Evolutionary conservation across 1,140 invertebrate species (phyloP).

Genomic region (Araneus ventricosus): DNA sequence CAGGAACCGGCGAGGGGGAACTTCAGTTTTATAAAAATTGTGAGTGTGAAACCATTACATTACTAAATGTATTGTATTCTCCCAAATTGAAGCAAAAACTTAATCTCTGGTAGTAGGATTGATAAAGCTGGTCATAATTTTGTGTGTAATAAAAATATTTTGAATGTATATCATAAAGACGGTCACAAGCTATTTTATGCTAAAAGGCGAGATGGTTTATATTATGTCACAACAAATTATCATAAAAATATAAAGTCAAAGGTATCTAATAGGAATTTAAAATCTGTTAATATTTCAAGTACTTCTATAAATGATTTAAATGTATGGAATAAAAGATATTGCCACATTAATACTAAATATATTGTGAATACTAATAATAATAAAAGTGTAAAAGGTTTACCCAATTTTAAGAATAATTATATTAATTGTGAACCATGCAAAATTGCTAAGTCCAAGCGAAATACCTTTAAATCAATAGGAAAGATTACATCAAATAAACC

Average conservation of each 20-base stretch:
- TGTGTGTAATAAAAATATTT: neutral
- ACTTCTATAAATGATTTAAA: neutral
- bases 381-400: neutral
- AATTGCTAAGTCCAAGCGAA: neutral
- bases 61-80: neutral
- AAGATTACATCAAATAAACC: neutral
- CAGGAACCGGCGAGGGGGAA: neutral
- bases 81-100: neutral
- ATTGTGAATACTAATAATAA: neutral
- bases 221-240: neutral
- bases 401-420: neutral
- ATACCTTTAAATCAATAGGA: neutral
- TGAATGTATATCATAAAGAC: neutral
- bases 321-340: neutral
- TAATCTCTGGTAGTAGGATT: neutral
- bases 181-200: neutral
- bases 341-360: neutral
- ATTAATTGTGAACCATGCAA: constrained; percentile 14
- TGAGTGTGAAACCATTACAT: neutral
- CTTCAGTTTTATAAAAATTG: neutral
- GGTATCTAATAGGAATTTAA: neutral
- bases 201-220: neutral
- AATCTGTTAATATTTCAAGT: neutral
- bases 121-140: neutral
- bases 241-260: neutral